Conservation (phyloP, 2,113 vertebrate species). For the Podarcis muralis region DNA sequence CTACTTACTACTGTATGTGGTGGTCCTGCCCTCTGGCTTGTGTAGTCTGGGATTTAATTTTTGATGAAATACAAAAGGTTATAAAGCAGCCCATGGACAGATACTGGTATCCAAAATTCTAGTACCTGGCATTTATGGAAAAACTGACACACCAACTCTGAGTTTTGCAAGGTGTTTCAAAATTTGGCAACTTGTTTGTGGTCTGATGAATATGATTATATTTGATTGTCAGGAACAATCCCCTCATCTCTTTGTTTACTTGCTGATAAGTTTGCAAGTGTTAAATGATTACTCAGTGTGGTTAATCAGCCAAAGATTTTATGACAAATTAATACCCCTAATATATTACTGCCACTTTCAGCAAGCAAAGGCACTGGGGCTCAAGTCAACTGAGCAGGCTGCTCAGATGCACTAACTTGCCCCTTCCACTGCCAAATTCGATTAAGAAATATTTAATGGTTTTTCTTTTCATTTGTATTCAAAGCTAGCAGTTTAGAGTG, state of each 20-base stretch:
- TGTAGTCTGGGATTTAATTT: too few species aligned
- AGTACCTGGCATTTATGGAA: too few species aligned
- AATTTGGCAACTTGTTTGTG: background rate
- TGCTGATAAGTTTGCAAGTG: background rate
- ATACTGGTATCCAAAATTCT: too few species aligned
- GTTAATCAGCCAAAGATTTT: background rate
- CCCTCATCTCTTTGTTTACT: background rate
- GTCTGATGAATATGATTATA: background rate
- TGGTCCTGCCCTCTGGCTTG: too few species aligned
- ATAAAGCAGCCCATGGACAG: too few species aligned
- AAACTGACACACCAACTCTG: too few species aligned
- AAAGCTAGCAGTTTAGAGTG: background rate
- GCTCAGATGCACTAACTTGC: background rate
- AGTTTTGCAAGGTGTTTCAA: too few species aligned
- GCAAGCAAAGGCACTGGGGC: background rate
- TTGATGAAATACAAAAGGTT: too few species aligned
- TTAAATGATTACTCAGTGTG: background rate
- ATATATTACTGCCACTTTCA: background rate
- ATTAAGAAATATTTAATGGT: background rate
- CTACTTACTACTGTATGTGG: too few species aligned
- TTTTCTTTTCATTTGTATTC: background rate
- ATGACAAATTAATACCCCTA: background rate
- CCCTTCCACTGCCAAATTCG: background rate
- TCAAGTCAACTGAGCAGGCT: background rate
- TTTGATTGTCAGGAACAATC: background rate